A percentile compares a stretch with the other conserved stretches of the same genome.
phyloP scores from a whole-genome alignment of 2,888 invertebrate species.

The Prosopocoilus inquinatus region DNA sequence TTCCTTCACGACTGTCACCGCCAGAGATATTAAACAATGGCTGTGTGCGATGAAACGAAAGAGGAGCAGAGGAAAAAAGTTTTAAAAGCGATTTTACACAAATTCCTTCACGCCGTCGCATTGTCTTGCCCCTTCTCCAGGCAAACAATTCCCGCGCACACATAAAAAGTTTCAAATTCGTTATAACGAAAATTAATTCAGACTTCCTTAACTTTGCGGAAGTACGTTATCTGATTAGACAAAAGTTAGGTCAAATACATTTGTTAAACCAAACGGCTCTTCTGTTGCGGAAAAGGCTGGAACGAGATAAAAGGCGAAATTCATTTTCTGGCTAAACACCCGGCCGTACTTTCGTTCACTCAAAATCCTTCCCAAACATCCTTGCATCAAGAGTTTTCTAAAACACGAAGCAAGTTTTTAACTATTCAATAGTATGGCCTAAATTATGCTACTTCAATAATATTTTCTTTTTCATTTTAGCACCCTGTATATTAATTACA shows the following conservation, averaged over 20 bases:
- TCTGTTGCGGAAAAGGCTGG: too few relatives aligned
- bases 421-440: too few relatives aligned
- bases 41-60: background rate
- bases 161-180: conserved; percentile 13
- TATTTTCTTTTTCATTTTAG: too few relatives aligned
- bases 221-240: conserved; percentile 15
- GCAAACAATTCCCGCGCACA: background rate
- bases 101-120: background rate
- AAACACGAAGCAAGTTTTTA: too few relatives aligned
- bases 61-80: background rate
- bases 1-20: conserved; percentile 3
- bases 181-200: conserved; percentile 17
- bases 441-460: too few relatives aligned
- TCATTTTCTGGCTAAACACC: too few relatives aligned
- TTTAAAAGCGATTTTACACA: background rate
- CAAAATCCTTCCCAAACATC: too few relatives aligned
- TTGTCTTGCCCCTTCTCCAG: background rate
- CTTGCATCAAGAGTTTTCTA: too few relatives aligned
- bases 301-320: too few relatives aligned
- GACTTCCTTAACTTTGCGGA: conserved; percentile 14
- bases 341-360: too few relatives aligned
- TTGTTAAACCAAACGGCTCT: conserved; percentile 3
- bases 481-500: too few relatives aligned
- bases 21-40: conserved; percentile 2
- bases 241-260: conserved; percentile 8